Evolutionary conservation across 2,888 invertebrate species (phyloP).

Genomic region (Stramonita haemastoma): DNA sequence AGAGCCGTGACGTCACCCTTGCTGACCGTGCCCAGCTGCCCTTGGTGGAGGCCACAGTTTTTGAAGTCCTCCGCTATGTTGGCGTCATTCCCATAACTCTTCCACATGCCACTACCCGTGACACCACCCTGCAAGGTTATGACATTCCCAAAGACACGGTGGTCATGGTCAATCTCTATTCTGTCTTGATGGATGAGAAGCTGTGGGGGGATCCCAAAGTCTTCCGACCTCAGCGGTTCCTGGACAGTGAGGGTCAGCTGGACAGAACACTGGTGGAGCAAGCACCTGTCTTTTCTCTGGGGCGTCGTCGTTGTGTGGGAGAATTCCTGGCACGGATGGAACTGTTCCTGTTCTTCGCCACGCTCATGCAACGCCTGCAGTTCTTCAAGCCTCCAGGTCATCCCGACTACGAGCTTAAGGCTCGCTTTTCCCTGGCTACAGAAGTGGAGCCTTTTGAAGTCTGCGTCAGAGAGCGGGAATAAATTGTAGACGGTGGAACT

Average conservation of each 20-base stretch:
- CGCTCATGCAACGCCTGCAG: constrained; percentile 35
- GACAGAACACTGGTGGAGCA: constrained; percentile 37
- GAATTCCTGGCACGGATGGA: constrained; percentile 37
- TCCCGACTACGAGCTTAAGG: constrained; percentile 5
- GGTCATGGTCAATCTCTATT: constrained; percentile 39
- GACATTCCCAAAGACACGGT: constrained; percentile 43
- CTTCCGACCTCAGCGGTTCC: constrained; percentile 48
- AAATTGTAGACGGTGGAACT: neutral
- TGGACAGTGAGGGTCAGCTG: constrained; percentile 35
- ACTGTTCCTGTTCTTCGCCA: constrained; percentile 40
- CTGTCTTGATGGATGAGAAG: constrained; percentile 39
- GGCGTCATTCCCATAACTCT: constrained; percentile 5
- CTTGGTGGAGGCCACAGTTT: constrained; percentile 8
- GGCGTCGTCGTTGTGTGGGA: constrained; percentile 38
- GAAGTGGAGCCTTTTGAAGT: constrained; percentile 29
- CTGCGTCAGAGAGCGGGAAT: neutral
- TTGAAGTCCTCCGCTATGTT: constrained; percentile 20
- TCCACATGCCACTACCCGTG: constrained; percentile 31
- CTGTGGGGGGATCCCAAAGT: constrained; percentile 46
- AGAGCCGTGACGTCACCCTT: constrained; percentile 52
- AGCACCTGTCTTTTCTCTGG: constrained; percentile 39
- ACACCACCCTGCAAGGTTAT: constrained; percentile 42
- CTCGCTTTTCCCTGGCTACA: constrained; percentile 1
- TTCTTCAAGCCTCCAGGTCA: constrained; percentile 38
- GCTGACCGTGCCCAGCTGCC: constrained; percentile 49